These are phyloP conservation scores for Dendrolimus kikuchii DNA, from an alignment of 1,140 invertebrate genomes.

Conservation along the genomic window DNA sequence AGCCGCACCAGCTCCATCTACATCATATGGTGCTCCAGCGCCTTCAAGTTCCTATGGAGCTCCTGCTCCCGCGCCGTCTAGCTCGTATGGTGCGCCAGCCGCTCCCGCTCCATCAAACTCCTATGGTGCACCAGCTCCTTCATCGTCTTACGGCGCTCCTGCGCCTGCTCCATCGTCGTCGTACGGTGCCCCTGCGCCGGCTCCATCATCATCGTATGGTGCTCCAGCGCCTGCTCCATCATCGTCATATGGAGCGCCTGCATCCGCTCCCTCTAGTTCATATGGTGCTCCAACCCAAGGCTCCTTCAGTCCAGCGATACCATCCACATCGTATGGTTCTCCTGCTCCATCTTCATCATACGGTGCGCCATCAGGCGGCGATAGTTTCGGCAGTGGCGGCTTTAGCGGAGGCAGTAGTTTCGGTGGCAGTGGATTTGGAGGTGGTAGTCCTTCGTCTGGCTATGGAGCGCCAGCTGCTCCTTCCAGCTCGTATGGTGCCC, in stretches of 20 bases:
- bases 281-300: slow-evolving; percentile 44
- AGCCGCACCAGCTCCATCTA: slow-evolving; percentile 32
- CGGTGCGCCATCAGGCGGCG: slow-evolving; percentile 53
- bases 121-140: slow-evolving; percentile 32
- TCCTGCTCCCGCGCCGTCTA: slow-evolving; percentile 34
- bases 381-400: slow-evolving; percentile 15
- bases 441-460: slow-evolving; percentile 46
- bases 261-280: slow-evolving; percentile 44
- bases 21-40: slow-evolving; percentile 39
- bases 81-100: slow-evolving; percentile 36
- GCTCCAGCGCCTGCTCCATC: slow-evolving; percentile 55
- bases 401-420: slow-evolving; percentile 32
- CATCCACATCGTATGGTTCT: slow-evolving; percentile 45
- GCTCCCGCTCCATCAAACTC: slow-evolving; percentile 22
- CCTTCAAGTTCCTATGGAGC: slow-evolving; percentile 42
- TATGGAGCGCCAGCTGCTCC: slow-evolving; percentile 54
- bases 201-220: slow-evolving; percentile 63
- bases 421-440: slow-evolving; percentile 43
- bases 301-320: slow-evolving; percentile 34
- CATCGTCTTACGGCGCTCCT: neutral
- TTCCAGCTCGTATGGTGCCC: slow-evolving; percentile 50
- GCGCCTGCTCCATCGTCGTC: slow-evolving; percentile 35
- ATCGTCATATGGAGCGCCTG: slow-evolving; percentile 44
- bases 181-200: slow-evolving; percentile 67
- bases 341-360: slow-evolving; percentile 45